Conservation (phyloP, 2,888 invertebrate species). For the Calliphora vomitoria region DNA sequence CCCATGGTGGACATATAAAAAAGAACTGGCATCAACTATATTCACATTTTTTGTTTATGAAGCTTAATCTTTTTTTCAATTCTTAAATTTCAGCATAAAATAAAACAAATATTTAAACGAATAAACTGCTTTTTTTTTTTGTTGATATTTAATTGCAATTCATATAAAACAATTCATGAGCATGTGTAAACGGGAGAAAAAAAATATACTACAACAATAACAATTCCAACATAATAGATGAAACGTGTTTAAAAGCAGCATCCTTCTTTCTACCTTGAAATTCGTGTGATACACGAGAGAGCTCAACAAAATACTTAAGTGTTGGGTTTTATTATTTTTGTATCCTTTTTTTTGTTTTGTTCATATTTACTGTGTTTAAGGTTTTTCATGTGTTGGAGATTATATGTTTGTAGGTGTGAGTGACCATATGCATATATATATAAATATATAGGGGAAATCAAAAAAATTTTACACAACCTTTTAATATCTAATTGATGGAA, state of each 20-base stretch:
- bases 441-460: too few relatives aligned
- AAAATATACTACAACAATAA: constrained; percentile 5
- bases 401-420: too few relatives aligned
- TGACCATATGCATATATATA: too few relatives aligned
- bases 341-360: not conserved
- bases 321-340: constrained; percentile 21
- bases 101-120: not conserved
- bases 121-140: not conserved
- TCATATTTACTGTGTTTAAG: not conserved
- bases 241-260: constrained; percentile 30
- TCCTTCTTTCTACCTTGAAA: constrained; percentile 33
- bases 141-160: constrained; percentile 7
- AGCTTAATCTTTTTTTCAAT: not conserved
- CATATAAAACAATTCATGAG: not conserved
- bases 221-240: constrained; percentile 4
- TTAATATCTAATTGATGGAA: too few relatives aligned
- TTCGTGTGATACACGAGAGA: not conserved
- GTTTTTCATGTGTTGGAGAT: not conserved
- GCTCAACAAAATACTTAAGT: constrained; percentile 1
- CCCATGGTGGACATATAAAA: too few relatives aligned
- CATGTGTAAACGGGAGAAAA: not conserved
- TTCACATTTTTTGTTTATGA: not conserved
- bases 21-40: not conserved
- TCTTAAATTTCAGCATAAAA: not conserved
- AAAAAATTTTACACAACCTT: too few relatives aligned